These are phyloP conservation scores for Gavialis gangeticus DNA, from an alignment of 2,113 vertebrate species.

Conservation along the genomic window DNA sequence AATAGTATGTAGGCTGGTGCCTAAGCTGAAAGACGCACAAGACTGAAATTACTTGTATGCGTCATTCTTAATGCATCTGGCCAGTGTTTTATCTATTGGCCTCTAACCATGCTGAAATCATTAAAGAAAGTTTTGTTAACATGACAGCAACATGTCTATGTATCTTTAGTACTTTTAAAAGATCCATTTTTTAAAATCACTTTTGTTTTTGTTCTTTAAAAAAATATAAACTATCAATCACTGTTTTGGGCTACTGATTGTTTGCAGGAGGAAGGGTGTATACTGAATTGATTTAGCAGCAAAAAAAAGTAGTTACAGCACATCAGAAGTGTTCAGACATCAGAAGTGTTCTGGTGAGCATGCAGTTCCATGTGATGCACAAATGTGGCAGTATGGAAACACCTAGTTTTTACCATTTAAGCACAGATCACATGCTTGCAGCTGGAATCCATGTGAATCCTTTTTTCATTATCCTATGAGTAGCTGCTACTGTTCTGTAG, in stretches of 20 bases:
- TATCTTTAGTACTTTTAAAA: background rate
- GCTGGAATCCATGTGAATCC: background rate
- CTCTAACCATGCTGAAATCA: background rate
- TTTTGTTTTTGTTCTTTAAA: too few species aligned
- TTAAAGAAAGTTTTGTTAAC: background rate
- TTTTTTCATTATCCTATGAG: background rate
- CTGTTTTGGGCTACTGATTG: background rate
- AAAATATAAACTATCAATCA: background rate
- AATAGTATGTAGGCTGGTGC: background rate
- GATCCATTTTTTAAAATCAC: too few species aligned
- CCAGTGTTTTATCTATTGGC: background rate
- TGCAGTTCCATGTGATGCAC: background rate
- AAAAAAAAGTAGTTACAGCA: background rate
- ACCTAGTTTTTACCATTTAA: conserved; percentile 3
- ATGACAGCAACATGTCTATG: background rate
- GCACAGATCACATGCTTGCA: conserved; percentile 11
- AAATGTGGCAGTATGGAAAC: background rate
- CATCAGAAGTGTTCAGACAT: too few species aligned
- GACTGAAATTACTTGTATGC: background rate
- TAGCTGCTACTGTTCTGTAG: background rate
- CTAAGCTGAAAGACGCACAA: background rate
- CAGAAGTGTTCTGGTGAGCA: background rate
- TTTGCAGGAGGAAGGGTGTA: background rate
- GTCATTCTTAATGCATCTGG: background rate
- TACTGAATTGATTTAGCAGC: too few species aligned